phyloP scores from a whole-genome alignment of 2,888 invertebrate genomes.

The Dryomyza anilis region DNA sequence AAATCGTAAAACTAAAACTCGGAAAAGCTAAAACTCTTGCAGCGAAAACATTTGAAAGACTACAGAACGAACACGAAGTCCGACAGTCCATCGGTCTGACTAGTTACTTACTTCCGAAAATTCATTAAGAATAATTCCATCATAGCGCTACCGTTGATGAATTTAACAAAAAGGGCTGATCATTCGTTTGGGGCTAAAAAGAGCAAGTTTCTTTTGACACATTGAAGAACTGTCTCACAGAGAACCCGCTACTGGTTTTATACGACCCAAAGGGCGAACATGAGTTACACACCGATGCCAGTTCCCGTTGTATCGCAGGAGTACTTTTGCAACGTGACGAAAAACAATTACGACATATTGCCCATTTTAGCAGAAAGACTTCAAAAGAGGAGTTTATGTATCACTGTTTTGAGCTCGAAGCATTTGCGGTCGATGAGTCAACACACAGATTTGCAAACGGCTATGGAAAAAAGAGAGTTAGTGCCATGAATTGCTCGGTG shows the following conservation, averaged over 20 bases:
- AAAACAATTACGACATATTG: slow-evolving; percentile 5
- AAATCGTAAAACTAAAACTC: not conserved
- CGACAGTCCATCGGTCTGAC: no score
- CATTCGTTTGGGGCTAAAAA: not conserved
- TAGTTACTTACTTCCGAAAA: no score
- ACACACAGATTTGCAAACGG: slow-evolving; percentile 8
- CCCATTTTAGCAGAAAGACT: slow-evolving; percentile 26
- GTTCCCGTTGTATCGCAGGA: slow-evolving; percentile 18
- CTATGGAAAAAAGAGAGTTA: slow-evolving; percentile 5
- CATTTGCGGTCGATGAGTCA: slow-evolving; percentile 14
- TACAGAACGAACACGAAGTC: no score
- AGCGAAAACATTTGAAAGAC: no score
- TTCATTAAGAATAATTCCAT: no score
- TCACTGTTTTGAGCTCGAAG: slow-evolving; percentile 28
- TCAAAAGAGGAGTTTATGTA: slow-evolving; percentile 6
- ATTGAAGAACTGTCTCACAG: not conserved
- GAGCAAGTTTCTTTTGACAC: not conserved
- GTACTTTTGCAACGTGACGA: not conserved
- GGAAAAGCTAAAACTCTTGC: no score
- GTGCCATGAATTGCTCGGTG: slow-evolving; percentile 7
- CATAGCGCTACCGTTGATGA: not conserved
- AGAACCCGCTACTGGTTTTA: slow-evolving; percentile 15
- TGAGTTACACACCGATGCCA: slow-evolving; percentile 27
- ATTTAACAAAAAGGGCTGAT: not conserved
- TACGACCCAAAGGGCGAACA: slow-evolving; percentile 14